These are phyloP conservation scores for Antheraea mylitta DNA, from an alignment of 1,140 invertebrate genomes.

Conservation along the genomic window DNA sequence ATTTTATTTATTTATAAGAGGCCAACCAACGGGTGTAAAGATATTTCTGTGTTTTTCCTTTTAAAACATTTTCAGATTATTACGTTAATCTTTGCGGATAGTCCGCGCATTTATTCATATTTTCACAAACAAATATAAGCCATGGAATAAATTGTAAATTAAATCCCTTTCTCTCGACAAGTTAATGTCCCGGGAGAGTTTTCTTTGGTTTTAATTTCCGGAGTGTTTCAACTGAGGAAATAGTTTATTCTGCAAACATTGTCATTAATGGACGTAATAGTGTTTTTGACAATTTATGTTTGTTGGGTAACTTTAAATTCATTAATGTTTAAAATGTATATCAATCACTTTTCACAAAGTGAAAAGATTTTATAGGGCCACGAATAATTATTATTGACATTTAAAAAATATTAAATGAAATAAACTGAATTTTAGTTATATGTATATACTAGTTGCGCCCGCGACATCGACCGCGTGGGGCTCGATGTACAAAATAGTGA, in stretches of 20 bases:
- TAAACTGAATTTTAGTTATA: too few species aligned
- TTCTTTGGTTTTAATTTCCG: constrained; percentile 69
- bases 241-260: constrained; percentile 45
- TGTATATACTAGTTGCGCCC: too few species aligned
- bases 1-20: too few species aligned
- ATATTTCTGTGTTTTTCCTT: background rate
- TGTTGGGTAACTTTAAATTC: too few species aligned
- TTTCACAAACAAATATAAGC: constrained; percentile 49
- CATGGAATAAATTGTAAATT: constrained; percentile 58
- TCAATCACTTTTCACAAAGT: too few species aligned
- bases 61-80: background rate
- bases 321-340: too few species aligned
- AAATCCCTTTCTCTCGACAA: constrained; percentile 55
- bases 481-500: too few species aligned
- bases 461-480: too few species aligned
- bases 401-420: too few species aligned
- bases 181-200: constrained; percentile 61
- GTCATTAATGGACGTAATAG: background rate
- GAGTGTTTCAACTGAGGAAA: constrained; percentile 58
- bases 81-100: constrained; percentile 19
- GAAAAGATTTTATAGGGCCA: too few species aligned
- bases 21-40: background rate
- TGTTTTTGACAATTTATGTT: background rate
- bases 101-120: constrained; percentile 37
- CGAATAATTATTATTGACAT: too few species aligned